A percentile compares a stretch with the other conserved stretches of the same genome.
phyloP scores from a whole-genome alignment of 1,140 invertebrate species.

The Anoplophora glabripennis region DNA sequence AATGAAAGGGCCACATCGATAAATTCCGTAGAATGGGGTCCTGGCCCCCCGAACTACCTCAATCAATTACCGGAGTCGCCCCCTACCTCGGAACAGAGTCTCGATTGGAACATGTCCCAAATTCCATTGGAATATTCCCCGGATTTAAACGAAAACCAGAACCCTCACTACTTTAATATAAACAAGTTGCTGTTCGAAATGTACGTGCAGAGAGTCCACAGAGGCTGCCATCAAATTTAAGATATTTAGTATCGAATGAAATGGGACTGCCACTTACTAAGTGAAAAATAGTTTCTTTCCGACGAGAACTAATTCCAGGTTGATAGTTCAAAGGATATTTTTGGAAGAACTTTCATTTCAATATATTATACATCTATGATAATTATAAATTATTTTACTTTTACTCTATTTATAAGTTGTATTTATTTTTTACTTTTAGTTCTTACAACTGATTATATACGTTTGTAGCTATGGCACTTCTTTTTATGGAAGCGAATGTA shows the following conservation, averaged over 20 bases:
- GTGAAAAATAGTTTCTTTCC: too few relatives aligned
- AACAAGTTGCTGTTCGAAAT: conserved; percentile 62
- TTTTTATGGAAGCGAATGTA: too few relatives aligned
- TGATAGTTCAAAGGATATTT: too few relatives aligned
- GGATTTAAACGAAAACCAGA: conserved; percentile 55
- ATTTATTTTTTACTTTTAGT: too few relatives aligned
- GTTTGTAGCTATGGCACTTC: too few relatives aligned
- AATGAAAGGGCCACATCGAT: conserved; percentile 1
- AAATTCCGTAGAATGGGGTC: conserved; percentile 34
- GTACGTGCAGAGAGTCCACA: conserved; percentile 57
- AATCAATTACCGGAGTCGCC: conserved; percentile 23
- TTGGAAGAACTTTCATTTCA: too few relatives aligned
- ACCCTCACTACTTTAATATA: conserved; percentile 63
- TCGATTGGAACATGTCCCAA: conserved; percentile 33
- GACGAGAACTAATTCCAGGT: too few relatives aligned
- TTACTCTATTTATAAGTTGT: too few relatives aligned
- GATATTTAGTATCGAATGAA: neutral
- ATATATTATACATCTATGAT: too few relatives aligned
- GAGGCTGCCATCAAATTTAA: conserved; percentile 41
- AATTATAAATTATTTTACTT: too few relatives aligned
- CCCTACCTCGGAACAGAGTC: conserved; percentile 34
- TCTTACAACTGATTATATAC: too few relatives aligned
- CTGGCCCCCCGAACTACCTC: conserved; percentile 27
- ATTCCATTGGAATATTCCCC: conserved; percentile 52
- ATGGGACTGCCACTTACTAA: neutral